Conservation (phyloP, 2,888 invertebrate species). For the Camptogramma bilineatum region DNA sequence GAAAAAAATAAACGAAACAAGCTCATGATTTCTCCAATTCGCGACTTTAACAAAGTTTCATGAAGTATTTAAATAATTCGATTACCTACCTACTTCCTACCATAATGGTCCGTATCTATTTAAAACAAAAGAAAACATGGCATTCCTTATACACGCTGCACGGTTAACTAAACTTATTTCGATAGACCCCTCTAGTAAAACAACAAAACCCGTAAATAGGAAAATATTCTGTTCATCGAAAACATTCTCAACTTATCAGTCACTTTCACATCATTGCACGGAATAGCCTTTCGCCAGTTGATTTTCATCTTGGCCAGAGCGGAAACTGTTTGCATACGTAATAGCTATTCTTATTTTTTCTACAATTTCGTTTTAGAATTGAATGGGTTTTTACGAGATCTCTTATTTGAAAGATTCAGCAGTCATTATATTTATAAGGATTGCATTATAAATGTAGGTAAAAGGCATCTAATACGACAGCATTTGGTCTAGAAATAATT, state of each 20-base stretch:
- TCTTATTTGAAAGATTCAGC: too few species aligned
- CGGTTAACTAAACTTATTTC: not conserved
- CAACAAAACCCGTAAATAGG: not conserved
- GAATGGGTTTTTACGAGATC: too few species aligned
- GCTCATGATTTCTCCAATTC: not conserved
- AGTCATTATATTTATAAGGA: too few species aligned
- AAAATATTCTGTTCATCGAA: not conserved
- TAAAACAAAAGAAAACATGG: not conserved
- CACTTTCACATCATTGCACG: constrained; percentile 56
- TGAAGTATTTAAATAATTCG: too few species aligned
- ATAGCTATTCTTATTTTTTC: constrained; percentile 12
- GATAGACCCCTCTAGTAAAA: not conserved
- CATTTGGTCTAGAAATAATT: too few species aligned
- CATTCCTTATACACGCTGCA: not conserved
- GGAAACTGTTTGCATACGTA: constrained; percentile 44
- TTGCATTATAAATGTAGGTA: too few species aligned
- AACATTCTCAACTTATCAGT: constrained; percentile 41
- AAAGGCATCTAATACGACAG: too few species aligned
- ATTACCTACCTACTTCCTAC: too few species aligned
- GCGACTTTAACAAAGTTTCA: too few species aligned
- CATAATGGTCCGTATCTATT: too few species aligned
- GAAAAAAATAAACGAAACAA: not conserved
- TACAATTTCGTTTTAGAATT: too few species aligned
- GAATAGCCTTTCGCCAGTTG: constrained; percentile 53
- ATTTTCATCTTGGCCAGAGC: constrained; percentile 49